Conservation (phyloP, 2,797 vertebrate species). For the Halcyon badia region DNA sequence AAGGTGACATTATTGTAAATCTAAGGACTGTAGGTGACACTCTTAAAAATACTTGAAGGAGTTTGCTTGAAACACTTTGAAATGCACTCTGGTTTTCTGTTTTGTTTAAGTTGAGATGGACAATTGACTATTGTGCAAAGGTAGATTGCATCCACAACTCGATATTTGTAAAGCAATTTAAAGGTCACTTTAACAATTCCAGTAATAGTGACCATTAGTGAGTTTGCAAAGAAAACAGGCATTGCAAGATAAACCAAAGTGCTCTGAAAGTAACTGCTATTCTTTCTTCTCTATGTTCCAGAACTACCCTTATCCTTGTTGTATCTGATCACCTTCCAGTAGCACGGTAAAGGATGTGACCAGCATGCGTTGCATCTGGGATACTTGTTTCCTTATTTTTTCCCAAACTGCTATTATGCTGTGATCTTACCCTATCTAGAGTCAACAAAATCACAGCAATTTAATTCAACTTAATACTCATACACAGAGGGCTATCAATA, state of each 20-base stretch:
- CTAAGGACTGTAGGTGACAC: background rate
- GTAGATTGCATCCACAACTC: conserved; percentile 8
- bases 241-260: conserved; percentile 30
- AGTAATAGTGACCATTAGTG: conserved; percentile 30
- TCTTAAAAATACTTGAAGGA: background rate
- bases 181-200: conserved; percentile 52
- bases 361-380: background rate
- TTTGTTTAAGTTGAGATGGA: conserved; percentile 37
- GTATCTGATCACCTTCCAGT: background rate
- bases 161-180: conserved; percentile 44
- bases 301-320: background rate
- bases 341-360: background rate
- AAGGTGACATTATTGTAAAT: background rate
- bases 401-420: background rate
- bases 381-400: background rate
- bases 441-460: background rate
- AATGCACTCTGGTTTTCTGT: background rate
- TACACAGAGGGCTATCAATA: background rate
- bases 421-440: background rate
- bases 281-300: background rate
- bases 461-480: background rate
- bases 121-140: conserved; percentile 47
- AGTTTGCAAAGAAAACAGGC: conserved; percentile 58
- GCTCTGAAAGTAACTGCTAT: conserved; percentile 3
- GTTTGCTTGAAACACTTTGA: conserved; percentile 24